These are phyloP conservation scores for Zaprionus camerounensis DNA, from an alignment of 1,140 invertebrate genomes.

Conservation along the genomic window DNA sequence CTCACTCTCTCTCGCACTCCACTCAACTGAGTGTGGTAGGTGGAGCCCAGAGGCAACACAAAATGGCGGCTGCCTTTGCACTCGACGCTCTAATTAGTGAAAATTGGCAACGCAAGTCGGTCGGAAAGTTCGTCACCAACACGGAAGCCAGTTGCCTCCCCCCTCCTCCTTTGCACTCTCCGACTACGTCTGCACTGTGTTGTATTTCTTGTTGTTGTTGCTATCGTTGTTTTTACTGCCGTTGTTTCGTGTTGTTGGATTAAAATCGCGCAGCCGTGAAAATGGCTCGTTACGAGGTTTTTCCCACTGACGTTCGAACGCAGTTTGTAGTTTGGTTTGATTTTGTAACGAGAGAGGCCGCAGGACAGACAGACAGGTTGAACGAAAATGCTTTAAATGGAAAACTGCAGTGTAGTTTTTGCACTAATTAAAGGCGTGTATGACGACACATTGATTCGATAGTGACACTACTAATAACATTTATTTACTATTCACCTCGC, in stretches of 20 bases:
- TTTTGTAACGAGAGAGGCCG: slow-evolving; percentile 16
- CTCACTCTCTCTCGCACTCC: neutral
- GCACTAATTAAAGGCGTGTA: neutral
- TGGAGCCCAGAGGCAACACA: slow-evolving; percentile 44
- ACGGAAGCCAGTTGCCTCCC: neutral
- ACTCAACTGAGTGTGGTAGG: slow-evolving; percentile 10
- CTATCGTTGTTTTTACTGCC: slow-evolving; percentile 20
- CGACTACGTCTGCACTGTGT: neutral
- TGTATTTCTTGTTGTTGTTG: slow-evolving; percentile 33
- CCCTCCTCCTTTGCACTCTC: no score
- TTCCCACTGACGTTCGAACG: slow-evolving; percentile 17
- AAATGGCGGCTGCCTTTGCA: slow-evolving; percentile 73
- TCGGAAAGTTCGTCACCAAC: slow-evolving; percentile 73
- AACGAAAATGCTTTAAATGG: slow-evolving; percentile 27
- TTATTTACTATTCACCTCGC: neutral
- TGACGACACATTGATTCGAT: slow-evolving; percentile 1
- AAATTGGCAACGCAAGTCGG: slow-evolving; percentile 80
- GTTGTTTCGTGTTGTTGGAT: slow-evolving; percentile 71
- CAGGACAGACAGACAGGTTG: neutral
- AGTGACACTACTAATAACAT: neutral
- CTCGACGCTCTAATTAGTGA: slow-evolving; percentile 70
- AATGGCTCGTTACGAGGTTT: slow-evolving; percentile 71
- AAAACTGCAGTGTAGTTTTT: neutral
- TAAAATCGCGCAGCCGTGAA: slow-evolving; percentile 78
- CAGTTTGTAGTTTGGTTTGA: slow-evolving; percentile 12